Base-by-base conservation (phyloP, 1,140 invertebrate species). In the Drosophila sucinea region DNA sequence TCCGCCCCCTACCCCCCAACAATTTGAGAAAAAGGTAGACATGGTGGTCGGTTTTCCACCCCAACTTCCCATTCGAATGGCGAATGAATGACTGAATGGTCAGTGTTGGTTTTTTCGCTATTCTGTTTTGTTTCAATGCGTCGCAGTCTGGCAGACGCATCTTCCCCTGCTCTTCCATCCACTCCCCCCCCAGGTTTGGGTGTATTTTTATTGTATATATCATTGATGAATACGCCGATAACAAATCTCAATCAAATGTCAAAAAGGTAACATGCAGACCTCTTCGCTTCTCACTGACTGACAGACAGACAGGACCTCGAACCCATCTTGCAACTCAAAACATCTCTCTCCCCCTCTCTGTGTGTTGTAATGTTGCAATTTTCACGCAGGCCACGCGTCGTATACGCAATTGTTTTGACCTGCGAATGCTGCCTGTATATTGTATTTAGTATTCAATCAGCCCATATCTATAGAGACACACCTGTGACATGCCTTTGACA, bases 201-300 rank as follows among this genome's bases (percentile, higher is more conserved):
- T 89, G 78, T 85, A 76, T 89, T 85, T 90, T 85, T 85, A 84
- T 90, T 89, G 86, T 90, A 90, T 91, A 87, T 91, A 90, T 91
- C 90, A 91, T 91, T 91, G 90, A 91, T 91, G 90, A 91, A 89
- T 90, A 77, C 79, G 86, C 90, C 90, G 90, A 91, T 91, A 91
- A 90, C 90, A 91, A 91, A 91, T 91, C 90, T 91, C 90, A 91
- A 91, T 91, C 90, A 91, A 91, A 91, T 91, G 90, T 91, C 90
- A 91, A 90, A 91, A 91, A 91, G 90, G 90, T 91, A 91, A 91
- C 90, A 89, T 90, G 77, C 90, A 91, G 71, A 30, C 68, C 70
- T 56, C 67, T 54, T 51, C 25, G 40, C 40, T n/a, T n/a, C 40
- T 60, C 54, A 38, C 35, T 11, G 38, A 56, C 40, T 54, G 64